phyloP scores from a whole-genome alignment of 1,140 invertebrate species.

The Magallana angulata region DNA sequence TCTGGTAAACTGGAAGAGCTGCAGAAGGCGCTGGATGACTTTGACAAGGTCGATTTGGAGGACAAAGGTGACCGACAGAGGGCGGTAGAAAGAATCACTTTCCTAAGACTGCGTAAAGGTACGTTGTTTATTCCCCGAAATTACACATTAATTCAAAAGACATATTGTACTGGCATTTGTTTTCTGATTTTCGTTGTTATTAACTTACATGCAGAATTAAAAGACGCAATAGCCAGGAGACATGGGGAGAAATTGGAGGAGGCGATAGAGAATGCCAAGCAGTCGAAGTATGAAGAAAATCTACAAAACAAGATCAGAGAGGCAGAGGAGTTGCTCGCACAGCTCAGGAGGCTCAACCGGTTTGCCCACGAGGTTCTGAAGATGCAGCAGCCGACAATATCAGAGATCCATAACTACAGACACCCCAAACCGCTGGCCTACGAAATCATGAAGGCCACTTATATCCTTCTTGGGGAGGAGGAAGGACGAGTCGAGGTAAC shows the following conservation, averaged over 20 bases:
- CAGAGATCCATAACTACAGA: conserved; percentile 52
- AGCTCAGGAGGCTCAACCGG: conserved; percentile 35
- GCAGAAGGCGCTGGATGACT: conserved; percentile 44
- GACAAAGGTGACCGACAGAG: conserved; percentile 30
- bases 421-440: conserved; percentile 42
- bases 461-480: conserved; percentile 52
- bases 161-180: too few relatives aligned
- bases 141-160: too few relatives aligned
- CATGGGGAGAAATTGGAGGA: conserved; percentile 48
- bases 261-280: conserved; percentile 45
- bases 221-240: conserved; percentile 41
- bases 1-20: conserved; percentile 40
- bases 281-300: conserved; percentile 23
- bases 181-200: too few relatives aligned
- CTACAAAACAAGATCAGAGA: conserved; percentile 25
- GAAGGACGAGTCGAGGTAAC: conserved; percentile 27
- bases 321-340: conserved; percentile 39
- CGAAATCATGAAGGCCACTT: conserved; percentile 57
- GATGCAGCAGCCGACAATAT: conserved; percentile 53
- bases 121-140: not conserved
- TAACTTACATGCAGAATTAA: not conserved
- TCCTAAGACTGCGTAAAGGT: conserved; percentile 39
- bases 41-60: conserved; percentile 41
- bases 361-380: conserved; percentile 39
- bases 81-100: conserved; percentile 40